phyloP scores from a whole-genome alignment of 2,888 invertebrate species.

The Diloba caeruleocephala region DNA sequence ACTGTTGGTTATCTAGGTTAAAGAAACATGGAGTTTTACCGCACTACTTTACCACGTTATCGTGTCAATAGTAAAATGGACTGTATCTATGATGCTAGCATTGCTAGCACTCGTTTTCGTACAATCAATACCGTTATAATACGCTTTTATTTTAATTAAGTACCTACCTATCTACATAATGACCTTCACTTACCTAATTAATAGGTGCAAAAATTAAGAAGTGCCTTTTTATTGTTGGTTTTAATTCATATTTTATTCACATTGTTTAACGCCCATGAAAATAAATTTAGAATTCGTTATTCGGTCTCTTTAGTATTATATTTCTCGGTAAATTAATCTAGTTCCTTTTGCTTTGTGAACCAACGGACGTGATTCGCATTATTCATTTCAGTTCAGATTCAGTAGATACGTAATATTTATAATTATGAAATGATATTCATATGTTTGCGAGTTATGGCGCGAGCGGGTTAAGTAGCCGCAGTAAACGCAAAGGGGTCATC shows the following conservation, averaged over 20 bases:
- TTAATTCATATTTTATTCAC: conserved; percentile 6
- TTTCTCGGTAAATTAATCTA: conserved; percentile 7
- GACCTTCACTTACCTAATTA: conserved; percentile 28
- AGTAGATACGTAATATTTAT: conserved; percentile 18
- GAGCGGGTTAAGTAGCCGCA: too few species aligned
- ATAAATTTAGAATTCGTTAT: conserved; percentile 6
- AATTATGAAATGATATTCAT: conserved; percentile 27
- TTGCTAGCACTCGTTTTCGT: conserved; percentile 14
- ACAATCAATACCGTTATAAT: conserved; percentile 26
- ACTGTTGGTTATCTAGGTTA: conserved; percentile 24
- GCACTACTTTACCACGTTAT: conserved; percentile 8
- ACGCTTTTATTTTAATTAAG: conserved; percentile 35
- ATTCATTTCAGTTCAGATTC: conserved; percentile 2
- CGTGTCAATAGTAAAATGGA: conserved; percentile 21
- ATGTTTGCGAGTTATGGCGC: too few species aligned
- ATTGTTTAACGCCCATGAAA: conserved; percentile 4
- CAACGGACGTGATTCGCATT: conserved; percentile 16
- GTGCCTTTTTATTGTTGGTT: conserved; percentile 25
- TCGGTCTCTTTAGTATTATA: not conserved
- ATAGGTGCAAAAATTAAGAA: conserved; percentile 1
- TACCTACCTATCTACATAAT: not conserved
- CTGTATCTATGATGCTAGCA: conserved; percentile 7
- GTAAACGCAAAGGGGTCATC: too few species aligned
- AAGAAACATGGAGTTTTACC: conserved; percentile 15
- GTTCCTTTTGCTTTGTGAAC: conserved; percentile 23